Percentiles rank a stretch among this genome's conserved stretches.
phyloP scores from a whole-genome alignment of 2,113 vertebrate genomes.

The Lynx canadensis region DNA sequence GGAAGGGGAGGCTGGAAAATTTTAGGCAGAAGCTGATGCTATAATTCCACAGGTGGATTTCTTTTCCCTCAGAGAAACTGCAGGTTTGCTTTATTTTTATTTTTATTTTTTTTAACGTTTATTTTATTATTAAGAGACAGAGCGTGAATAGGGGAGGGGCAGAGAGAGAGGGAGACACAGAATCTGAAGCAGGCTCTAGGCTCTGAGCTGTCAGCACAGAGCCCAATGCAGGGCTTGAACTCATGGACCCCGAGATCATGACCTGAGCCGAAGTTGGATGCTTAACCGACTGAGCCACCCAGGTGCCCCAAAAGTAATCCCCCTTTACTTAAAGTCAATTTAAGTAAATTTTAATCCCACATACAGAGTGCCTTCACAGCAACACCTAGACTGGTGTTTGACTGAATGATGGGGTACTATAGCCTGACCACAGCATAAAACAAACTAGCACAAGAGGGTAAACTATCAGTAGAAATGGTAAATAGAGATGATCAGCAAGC shows the following conservation, averaged over 20 bases:
- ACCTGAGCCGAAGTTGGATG: too few species aligned
- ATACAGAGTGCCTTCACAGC: not conserved
- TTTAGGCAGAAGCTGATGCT: not conserved
- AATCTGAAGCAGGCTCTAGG: too few species aligned
- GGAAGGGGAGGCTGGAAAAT: not conserved
- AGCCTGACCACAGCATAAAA: not conserved
- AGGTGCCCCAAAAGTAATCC: not conserved
- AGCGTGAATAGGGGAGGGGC: too few species aligned
- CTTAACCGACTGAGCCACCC: too few species aligned
- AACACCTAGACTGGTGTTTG: not conserved
- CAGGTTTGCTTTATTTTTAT: not conserved
- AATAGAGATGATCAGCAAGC: not conserved
- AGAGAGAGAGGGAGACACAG: too few species aligned
- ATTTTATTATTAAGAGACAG: too few species aligned
- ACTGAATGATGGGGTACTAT: not conserved
- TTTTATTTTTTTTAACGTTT: too few species aligned
- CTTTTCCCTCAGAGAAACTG: conserved; percentile 3
- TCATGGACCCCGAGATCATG: too few species aligned
- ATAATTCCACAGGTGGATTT: not conserved
- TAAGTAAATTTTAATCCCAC: not conserved
- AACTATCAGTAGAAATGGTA: not conserved
- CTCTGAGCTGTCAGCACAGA: too few species aligned
- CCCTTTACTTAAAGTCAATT: not conserved
- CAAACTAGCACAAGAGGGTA: not conserved
- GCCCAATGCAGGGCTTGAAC: too few species aligned